phyloP scores from a whole-genome alignment of 30 jellyfish, hydroid and myxozoan genomes.

The Chironex yamaguchii region DNA sequence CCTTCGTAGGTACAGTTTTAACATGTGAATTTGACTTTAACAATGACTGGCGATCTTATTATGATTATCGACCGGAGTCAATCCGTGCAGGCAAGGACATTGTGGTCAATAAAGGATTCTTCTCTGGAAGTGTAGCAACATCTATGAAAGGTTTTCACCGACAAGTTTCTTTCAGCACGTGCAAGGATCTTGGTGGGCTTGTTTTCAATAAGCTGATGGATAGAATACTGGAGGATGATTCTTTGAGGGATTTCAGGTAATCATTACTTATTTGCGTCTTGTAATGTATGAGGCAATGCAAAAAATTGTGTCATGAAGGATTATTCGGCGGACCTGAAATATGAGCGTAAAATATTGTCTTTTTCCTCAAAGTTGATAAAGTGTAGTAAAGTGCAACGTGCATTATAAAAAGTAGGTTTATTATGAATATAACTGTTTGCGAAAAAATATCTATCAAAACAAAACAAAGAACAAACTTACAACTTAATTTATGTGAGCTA shows the following conservation, averaged over 20 bases:
- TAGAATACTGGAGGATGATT: slow-evolving; percentile 44
- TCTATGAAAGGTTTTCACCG: slow-evolving; percentile 38
- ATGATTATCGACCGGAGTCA: slow-evolving; percentile 77
- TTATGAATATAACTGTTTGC: too few species aligned
- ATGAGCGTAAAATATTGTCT: neutral
- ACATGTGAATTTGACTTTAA: slow-evolving; percentile 77
- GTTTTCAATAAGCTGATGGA: slow-evolving; percentile 73
- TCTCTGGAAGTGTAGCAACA: slow-evolving; percentile 3
- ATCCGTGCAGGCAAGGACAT: slow-evolving; percentile 81
- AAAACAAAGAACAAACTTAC: too few species aligned
- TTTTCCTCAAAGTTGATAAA: neutral
- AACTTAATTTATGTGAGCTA: too few species aligned
- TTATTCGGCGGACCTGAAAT: neutral
- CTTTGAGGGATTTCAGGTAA: slow-evolving; percentile 45
- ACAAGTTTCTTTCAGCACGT: slow-evolving; percentile 53
- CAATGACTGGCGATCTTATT: slow-evolving; percentile 83
- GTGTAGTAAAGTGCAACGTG: neutral
- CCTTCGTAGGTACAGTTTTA: slow-evolving; percentile 59
- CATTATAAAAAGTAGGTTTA: too few species aligned
- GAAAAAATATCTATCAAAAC: too few species aligned
- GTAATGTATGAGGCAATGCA: too few species aligned
- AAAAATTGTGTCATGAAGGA: too few species aligned
- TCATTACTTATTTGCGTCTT: too few species aligned
- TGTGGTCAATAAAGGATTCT: slow-evolving; percentile 48
- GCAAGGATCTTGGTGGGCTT: slow-evolving; percentile 87